A percentile compares a stretch with the other conserved stretches of the same genome.
These are phyloP conservation scores for Torymus texanus DNA, from an alignment of 2,888 invertebrate genomes.

Conservation along the genomic window DNA sequence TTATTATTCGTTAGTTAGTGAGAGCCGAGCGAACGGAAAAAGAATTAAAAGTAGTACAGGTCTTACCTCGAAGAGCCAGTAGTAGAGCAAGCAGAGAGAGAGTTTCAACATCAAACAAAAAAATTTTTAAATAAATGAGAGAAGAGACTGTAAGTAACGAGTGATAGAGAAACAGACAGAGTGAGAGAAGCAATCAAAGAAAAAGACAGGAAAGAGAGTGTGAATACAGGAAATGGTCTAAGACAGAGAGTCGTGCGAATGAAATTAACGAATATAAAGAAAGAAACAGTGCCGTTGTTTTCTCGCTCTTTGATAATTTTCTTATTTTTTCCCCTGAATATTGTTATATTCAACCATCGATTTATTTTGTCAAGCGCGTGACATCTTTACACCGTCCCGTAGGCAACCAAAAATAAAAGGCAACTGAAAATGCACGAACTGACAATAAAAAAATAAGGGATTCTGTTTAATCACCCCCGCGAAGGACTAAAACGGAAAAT, in stretches of 20 bases:
- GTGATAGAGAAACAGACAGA: not conserved
- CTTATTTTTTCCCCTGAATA: not conserved
- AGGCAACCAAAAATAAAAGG: too few relatives aligned
- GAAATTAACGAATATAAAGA: constrained; percentile 55
- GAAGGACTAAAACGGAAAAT: constrained; percentile 19
- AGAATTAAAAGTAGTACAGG: constrained; percentile 14
- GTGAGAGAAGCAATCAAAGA: not conserved
- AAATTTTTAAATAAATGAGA: not conserved
- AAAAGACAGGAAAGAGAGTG: constrained; percentile 7
- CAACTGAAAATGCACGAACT: too few relatives aligned
- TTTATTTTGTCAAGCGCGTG: constrained; percentile 20
- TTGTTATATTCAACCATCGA: not conserved
- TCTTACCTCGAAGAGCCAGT: constrained; percentile 15
- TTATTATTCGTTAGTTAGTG: constrained; percentile 19
- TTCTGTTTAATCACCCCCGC: constrained; percentile 26
- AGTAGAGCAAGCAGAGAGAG: constrained; percentile 19
- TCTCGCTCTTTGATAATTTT: constrained; percentile 42
- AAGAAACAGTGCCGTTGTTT: constrained; percentile 52
- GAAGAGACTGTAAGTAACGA: constrained; percentile 5
- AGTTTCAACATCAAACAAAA: constrained; percentile 15
- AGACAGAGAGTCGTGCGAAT: constrained; percentile 52
- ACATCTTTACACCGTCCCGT: too few relatives aligned
- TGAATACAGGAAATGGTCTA: constrained; percentile 10
- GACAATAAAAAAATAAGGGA: too few relatives aligned
- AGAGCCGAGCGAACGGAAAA: constrained; percentile 30